Base-by-base conservation (phyloP, 2,797 vertebrate species). In the Aplochiton taeniatus region DNA sequence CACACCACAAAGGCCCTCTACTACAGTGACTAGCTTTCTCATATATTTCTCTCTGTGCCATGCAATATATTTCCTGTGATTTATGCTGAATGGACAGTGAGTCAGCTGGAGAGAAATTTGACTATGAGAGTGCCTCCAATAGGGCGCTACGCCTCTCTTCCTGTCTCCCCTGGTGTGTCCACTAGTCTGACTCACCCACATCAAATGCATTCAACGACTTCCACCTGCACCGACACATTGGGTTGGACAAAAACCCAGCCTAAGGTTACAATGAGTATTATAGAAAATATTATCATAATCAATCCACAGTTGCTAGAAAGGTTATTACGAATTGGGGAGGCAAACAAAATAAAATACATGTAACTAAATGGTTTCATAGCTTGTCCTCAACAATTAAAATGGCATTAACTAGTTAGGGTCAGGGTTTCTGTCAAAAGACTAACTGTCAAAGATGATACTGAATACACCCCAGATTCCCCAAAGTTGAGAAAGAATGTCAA, bases 21-120 rank as follows among this genome's bases (percentile, higher is more conserved):
- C 60, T 67, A 49, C 17, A 9, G 44, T 85, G 85, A 88, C 64
- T 88, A 79, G 84, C 69, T 11, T 8, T 43, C 63, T 42, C 46
- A 73, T 20, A 18, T 8, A 76, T 84, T 75, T 61, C 63, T 60
- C 43, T 31, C 44, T 42, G 9, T n/a, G 42, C 48, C 17, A 20
- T 18, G 50, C 71, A 16, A 13, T 49, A 48, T 46, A 47, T 65
- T 42, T 51, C 65, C 57, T 45, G 74, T 18, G 41, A 12, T 50
- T 74, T 75, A 60, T 72, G 82, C 84, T 87, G 85, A 90, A 72
- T 83, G 81, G 78, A 80, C 82, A 43, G 71, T 88, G 89, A 90
- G 69, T 90, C 87, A 90, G 52, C 62, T 66, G 0, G 16, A 57
- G 43, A 58, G 73, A 75, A 82, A 78, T 81, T 43, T 46, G 58